Conservation (phyloP, 2,113 vertebrate species). For the Toxotes chatareus region DNA sequence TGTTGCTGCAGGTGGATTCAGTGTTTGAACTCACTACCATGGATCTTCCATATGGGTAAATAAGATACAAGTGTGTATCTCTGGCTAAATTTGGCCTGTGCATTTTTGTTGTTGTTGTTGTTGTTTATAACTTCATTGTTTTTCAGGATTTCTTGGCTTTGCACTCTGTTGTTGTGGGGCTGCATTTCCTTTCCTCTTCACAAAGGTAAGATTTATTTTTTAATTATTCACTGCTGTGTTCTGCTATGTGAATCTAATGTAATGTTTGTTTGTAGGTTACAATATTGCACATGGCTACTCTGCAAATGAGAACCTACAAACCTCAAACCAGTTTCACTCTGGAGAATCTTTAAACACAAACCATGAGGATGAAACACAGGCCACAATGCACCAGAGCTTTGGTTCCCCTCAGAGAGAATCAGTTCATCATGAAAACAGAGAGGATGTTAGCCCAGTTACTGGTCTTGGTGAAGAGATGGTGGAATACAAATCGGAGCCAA, state of each 20-base stretch:
- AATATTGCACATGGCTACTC: conserved; percentile 46
- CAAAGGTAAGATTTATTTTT: conserved; percentile 49
- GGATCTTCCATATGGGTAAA: conserved; percentile 63
- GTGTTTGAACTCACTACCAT: conserved; percentile 44
- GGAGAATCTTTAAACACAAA: conserved; percentile 35
- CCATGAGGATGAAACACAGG: conserved; percentile 1
- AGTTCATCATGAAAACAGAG: not conserved
- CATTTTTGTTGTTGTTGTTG: not conserved
- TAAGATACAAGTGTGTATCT: not conserved
- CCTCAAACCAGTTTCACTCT: conserved; percentile 23
- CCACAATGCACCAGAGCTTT: not conserved
- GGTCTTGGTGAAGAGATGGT: not conserved
- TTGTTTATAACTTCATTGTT: not conserved
- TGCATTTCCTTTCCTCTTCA: conserved; percentile 52
- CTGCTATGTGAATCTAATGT: not conserved
- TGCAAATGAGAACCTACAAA: conserved; percentile 18
- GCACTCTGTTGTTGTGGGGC: conserved; percentile 47
- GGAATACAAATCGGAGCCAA: conserved; percentile 4
- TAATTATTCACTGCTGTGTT: not conserved
- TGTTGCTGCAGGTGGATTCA: conserved; percentile 3
- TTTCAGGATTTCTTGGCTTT: conserved; percentile 57
- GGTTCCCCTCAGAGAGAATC: conserved; percentile 4
- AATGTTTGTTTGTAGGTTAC: conserved; percentile 28
- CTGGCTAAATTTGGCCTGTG: accelerated
- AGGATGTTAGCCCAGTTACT: not conserved